phyloP scores from a whole-genome alignment of 2,113 vertebrate species.

The Laticauda laticaudata region DNA sequence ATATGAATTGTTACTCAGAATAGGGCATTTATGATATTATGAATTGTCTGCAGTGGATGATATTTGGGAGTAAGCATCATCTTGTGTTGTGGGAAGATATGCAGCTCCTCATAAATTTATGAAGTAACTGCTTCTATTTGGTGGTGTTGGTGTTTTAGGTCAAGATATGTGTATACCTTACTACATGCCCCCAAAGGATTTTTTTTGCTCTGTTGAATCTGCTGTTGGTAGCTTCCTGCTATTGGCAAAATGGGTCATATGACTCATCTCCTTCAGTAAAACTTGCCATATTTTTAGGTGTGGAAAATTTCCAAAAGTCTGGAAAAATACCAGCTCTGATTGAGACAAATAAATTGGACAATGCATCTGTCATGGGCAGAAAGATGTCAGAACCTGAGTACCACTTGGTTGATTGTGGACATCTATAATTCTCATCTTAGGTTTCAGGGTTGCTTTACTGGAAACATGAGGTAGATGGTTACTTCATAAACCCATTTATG shows the following conservation, averaged over 20 bases:
- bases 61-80: not conserved
- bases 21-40: too few relatives aligned
- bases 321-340: conserved; percentile 3
- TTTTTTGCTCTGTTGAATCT: not conserved
- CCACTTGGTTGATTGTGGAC: not conserved
- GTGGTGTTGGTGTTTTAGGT: not conserved
- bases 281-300: not conserved
- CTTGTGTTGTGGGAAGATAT: not conserved
- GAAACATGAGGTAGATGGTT: not conserved
- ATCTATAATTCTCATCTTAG: not conserved
- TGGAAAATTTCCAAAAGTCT: not conserved
- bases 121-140: not conserved
- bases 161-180: not conserved
- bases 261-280: not conserved
- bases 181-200: not conserved
- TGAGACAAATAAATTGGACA: not conserved
- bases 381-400: not conserved
- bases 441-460: not conserved
- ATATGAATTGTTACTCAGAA: not conserved
- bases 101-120: not conserved
- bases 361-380: not conserved
- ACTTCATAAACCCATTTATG: not conserved
- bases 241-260: not conserved
- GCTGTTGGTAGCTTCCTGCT: not conserved
- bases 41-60: not conserved